Evolutionary conservation across 1,140 invertebrate genomes (phyloP).

Genomic region (Listronotus bonariensis): DNA sequence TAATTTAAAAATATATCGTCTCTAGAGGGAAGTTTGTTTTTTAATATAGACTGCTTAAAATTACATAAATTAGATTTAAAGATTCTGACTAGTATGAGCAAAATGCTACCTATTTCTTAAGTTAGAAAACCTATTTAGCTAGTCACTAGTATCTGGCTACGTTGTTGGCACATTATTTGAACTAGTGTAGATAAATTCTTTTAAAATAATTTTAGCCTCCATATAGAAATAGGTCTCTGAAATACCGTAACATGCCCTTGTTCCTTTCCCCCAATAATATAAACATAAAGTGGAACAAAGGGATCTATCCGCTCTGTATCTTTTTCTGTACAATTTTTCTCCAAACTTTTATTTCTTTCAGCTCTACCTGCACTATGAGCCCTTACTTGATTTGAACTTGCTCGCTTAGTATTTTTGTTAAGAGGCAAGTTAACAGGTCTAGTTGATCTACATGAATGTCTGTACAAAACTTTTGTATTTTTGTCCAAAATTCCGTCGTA

Average conservation of each 20-base stretch:
- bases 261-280: slow-evolving; percentile 68
- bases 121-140: no score
- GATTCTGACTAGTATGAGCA: no score
- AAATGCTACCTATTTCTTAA: no score
- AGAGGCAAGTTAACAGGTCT: slow-evolving; percentile 56
- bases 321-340: neutral
- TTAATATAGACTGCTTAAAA: no score
- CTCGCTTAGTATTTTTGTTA: slow-evolving; percentile 39
- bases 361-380: slow-evolving; percentile 54
- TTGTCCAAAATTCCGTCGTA: slow-evolving; percentile 45
- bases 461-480: slow-evolving; percentile 50
- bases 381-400: slow-evolving; percentile 42
- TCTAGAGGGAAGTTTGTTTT: no score
- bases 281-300: slow-evolving; percentile 65
- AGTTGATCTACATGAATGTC: slow-evolving; percentile 40
- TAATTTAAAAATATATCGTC: no score
- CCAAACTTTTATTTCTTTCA: slow-evolving; percentile 41
- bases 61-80: no score
- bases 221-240: slow-evolving; percentile 67
- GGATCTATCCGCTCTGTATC: slow-evolving; percentile 47
- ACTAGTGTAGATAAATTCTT: neutral
- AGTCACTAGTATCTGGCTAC: no score
- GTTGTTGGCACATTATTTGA: neutral
- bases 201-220: slow-evolving; percentile 66
- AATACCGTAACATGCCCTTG: slow-evolving; percentile 71